Percentiles rank a stretch among this genome's conserved stretches.
These are phyloP conservation scores for Chaetophractus vellerosus DNA, from an alignment of 2,797 vertebrate genomes.

Conservation along the genomic window DNA sequence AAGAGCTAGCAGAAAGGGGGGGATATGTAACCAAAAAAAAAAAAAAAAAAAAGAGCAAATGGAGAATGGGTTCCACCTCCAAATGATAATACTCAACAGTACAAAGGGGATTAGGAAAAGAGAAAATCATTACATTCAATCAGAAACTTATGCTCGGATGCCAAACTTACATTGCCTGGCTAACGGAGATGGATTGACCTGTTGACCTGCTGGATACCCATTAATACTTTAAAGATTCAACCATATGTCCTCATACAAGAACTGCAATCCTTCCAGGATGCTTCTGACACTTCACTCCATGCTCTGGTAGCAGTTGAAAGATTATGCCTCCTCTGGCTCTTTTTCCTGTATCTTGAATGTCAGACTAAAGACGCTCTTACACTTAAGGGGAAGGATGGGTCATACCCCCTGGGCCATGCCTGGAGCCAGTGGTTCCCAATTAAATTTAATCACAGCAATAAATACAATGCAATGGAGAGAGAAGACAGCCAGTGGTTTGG, in stretches of 20 bases:
- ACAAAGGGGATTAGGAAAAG: not conserved
- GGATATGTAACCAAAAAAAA: no score
- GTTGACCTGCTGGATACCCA: not conserved
- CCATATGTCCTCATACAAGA: not conserved
- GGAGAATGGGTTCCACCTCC: not conserved
- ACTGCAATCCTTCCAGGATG: not conserved
- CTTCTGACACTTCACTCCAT: not conserved
- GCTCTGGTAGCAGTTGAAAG: not conserved
- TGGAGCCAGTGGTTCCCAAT: not conserved
- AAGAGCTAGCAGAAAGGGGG: no score
- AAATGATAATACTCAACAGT: not conserved
- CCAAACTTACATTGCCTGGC: not conserved
- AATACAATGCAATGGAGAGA: not conserved
- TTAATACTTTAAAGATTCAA: not conserved
- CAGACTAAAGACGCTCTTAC: not conserved
- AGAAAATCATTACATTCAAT: not conserved
- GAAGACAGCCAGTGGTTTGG: not conserved
- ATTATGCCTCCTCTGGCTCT: not conserved
- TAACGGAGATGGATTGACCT: constrained; percentile 31
- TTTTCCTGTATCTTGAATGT: not conserved
- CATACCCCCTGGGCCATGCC: not conserved
- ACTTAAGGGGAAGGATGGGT: not conserved
- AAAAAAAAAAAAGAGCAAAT: not conserved
- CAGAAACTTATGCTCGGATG: not conserved
- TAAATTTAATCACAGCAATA: constrained; percentile 33